Evolutionary conservation across 2,797 vertebrate genomes (phyloP), one percentile per base, ranked within the genome.

Genomic region (Ispidina lecontei): DNA sequence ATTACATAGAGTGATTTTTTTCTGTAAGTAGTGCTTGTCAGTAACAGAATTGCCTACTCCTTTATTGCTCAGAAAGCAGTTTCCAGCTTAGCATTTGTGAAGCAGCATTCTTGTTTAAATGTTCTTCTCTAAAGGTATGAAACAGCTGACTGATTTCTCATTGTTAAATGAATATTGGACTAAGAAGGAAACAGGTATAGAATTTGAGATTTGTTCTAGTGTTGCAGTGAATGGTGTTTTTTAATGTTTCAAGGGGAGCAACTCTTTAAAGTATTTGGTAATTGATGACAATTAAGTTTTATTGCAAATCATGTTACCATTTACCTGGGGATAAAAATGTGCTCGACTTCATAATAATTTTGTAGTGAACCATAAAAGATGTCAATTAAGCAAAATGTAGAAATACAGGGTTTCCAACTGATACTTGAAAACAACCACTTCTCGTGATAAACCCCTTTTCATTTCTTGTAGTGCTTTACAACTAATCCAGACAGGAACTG

Each of bases 1-100:
- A 88, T 89, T 89, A 82, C 71, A 60, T 3, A 15, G 68, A 73
- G 22, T 59, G 47, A 29, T 55, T 75, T 92, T 73, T 80, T 72
- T 81, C 41, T 69, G 6, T 77, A 87, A 95, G 65, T 70, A 80
- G 54, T 58, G n/a, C 92, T 91, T 92, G 72, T 96, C 84, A 87
- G 64, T 82, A 72, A 60, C 55, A 47, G 79, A 84, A 75, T 56
- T 83, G 44, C 25, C 54, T 89, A 39, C 58, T 87, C 35, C 49
- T 83, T 85, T 89, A 65, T 59, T 94, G 84, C 78, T 74, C 21
- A 2, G 58, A 91, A 71, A 74, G 41, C 73, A 51, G 60, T 92
- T 94, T 93, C 22, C 75, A 85, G 69, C 29, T 90, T 79, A 62
- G 55, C 0, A 0, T 85, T 91, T 87, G 39, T 47, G 71, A 67